Conservation (phyloP, 2,888 invertebrate species). For the Sylvicola cinctus region DNA sequence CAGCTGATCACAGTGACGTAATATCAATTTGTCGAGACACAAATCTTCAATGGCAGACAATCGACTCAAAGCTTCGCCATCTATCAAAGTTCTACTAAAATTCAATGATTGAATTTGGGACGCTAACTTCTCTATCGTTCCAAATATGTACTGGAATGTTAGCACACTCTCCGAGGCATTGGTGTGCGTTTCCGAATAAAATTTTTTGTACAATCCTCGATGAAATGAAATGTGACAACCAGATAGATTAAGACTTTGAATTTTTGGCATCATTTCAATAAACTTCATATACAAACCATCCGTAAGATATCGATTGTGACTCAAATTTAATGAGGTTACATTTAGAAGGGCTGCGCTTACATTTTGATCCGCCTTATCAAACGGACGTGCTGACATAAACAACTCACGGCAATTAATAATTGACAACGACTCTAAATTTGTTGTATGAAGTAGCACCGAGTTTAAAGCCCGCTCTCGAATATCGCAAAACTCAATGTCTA, state of each 20-base stretch:
- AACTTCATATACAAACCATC: neutral
- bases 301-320: neutral
- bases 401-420: neutral
- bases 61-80: neutral
- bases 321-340: no score
- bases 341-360: no score
- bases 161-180: neutral
- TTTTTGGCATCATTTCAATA: neutral
- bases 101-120: neutral
- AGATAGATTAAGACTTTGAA: neutral
- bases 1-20: neutral
- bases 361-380: neutral
- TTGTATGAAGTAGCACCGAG: neutral
- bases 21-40: neutral
- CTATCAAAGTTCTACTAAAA: neutral
- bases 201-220: neutral
- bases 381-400: neutral
- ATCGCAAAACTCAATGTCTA: neutral
- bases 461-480: neutral
- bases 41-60: neutral
- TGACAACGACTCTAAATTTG: neutral
- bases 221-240: neutral
- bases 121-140: neutral
- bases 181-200: neutral
- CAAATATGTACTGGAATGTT: neutral